Evolutionary conservation across 2,113 vertebrate genomes (phyloP).

Genomic region (Vombatus ursinus): DNA sequence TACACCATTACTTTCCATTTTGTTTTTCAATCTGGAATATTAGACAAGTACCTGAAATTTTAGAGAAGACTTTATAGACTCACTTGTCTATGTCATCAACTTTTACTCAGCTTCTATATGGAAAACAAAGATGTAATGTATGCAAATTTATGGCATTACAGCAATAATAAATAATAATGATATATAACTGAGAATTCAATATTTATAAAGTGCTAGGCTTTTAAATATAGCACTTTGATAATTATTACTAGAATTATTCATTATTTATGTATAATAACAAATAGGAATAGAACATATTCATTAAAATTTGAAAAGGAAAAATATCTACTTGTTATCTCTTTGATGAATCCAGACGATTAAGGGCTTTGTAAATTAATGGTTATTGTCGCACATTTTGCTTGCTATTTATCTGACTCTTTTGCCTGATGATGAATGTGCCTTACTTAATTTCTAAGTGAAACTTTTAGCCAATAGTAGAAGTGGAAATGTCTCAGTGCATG

Average conservation of each 20-base stretch:
- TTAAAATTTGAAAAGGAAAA: constrained; percentile 56
- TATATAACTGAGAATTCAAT: constrained; percentile 40
- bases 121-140: constrained; percentile 20
- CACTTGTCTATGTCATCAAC: background rate
- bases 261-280: constrained; percentile 62
- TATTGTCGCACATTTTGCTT: constrained; percentile 54
- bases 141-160: constrained; percentile 63
- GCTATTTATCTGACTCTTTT: constrained; percentile 36
- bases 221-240: constrained; percentile 61
- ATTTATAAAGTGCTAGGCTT: constrained; percentile 49
- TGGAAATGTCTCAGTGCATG: constrained; percentile 18
- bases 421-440: constrained; percentile 23
- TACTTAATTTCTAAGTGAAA: constrained; percentile 44
- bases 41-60: background rate
- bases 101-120: constrained; percentile 21
- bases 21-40: background rate
- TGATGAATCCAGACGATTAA: constrained; percentile 58
- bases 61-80: background rate
- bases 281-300: constrained; percentile 52
- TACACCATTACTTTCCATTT: background rate
- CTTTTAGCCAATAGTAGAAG: constrained; percentile 7
- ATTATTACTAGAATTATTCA: constrained; percentile 46
- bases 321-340: constrained; percentile 40
- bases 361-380: constrained; percentile 50
- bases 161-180: constrained; percentile 42